Evolutionary conservation across 2,113 vertebrate genomes (phyloP).

Genomic region (Lates calcarifer): DNA sequence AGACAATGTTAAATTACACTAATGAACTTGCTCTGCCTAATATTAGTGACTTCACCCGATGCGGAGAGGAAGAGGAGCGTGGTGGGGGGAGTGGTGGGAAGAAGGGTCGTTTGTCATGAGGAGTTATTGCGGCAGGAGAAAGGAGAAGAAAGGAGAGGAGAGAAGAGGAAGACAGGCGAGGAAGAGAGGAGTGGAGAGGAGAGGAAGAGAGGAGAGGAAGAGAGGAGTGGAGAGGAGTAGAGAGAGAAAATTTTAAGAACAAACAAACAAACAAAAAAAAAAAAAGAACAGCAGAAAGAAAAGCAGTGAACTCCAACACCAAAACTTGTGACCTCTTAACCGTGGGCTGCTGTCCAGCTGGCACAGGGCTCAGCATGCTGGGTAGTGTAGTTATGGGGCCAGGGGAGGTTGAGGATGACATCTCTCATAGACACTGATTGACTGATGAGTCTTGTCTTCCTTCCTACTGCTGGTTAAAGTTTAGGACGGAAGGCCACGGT

Average conservation of each 20-base stretch:
- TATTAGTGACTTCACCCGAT: constrained; percentile 67
- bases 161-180: not conserved
- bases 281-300: not conserved
- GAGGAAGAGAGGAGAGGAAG: too few species aligned
- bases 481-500: constrained; percentile 38
- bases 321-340: constrained; percentile 50
- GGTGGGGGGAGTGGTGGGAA: not conserved
- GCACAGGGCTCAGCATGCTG: constrained; percentile 50
- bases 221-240: not conserved
- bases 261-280: not conserved
- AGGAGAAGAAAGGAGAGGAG: too few species aligned
- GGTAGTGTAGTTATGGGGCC: constrained; percentile 44
- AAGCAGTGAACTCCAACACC: not conserved
- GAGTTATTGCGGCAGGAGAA: not conserved
- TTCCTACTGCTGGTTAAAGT: constrained; percentile 58
- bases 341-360: constrained; percentile 48
- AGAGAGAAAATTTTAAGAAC: not conserved
- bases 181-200: not conserved
- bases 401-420: constrained; percentile 40
- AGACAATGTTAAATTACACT: constrained; percentile 74
- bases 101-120: constrained; percentile 34
- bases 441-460: constrained; percentile 66
- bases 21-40: constrained; percentile 72
- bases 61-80: constrained; percentile 11
- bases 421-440: constrained; percentile 64